Evolutionary conservation across 2,797 vertebrate species (phyloP), one percentile per base, ranked within the genome.

Genomic region (Lutra lutra): DNA sequence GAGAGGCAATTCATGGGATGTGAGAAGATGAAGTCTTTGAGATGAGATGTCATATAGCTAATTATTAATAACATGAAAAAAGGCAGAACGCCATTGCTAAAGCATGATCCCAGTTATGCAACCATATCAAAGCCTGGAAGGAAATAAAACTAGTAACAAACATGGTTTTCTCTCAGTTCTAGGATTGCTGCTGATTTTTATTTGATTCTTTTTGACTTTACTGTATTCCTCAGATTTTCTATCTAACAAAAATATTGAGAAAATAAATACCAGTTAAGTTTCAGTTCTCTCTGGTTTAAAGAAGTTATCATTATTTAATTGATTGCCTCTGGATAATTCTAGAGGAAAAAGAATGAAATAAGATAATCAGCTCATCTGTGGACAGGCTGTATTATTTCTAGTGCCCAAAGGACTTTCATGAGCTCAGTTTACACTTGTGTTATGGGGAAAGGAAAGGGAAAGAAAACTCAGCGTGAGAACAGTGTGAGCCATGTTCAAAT

Each of bases 401-500:
- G 96, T 78, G 83, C 96, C 97, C 97, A 96, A 70, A 98, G 94
- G 95, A 98, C 93, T 86, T 97, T 40, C 46, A 95, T 92, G 97
- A 98, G 58, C 68, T 98, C 95, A 62, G 93, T 97, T 98, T 96
- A 60, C 56, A 62, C 89, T 94, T 91, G 90, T 95, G 73, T 98
- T 98, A 95, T 56, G 91, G 94, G 94, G 88, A 43, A 98, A 80
- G 32, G 89, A 70, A 73, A 97, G 95, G 97, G 97, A 93, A 97
- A 96, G 95, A 97, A 96, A 96, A 93, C 64, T 0, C 96, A 98
- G 96, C 56, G 0, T 97, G 97, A 98, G 98, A 98, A 97, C 92
- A 98, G 90, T 96, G 43, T 96, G 95, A 98, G n/a, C 89, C 97
- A 92, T 97, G 97, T 98, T 98, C 97, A 98, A 95, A 98, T 95